A percentile compares a stretch with the other conserved stretches of the same genome.
Conservation (phyloP, 2,797 vertebrate genomes). For the Euthynnus affinis region DNA sequence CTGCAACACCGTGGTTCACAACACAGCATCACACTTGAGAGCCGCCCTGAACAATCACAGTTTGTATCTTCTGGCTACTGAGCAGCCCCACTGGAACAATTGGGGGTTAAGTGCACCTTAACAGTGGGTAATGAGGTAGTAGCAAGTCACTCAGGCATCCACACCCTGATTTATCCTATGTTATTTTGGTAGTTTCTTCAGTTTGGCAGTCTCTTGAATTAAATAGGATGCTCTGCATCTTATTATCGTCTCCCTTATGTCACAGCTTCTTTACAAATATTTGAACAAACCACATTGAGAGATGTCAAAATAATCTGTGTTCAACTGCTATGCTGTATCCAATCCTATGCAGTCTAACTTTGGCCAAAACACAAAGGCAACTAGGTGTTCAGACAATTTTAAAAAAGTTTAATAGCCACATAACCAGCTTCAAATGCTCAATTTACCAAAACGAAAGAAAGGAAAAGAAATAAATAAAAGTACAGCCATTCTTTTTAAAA, state of each 20-base stretch:
- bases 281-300: background rate
- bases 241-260: background rate
- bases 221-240: background rate
- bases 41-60: slow-evolving; percentile 36
- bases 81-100: slow-evolving; percentile 27
- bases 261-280: background rate
- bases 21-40: slow-evolving; percentile 56
- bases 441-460: background rate
- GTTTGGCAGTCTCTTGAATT: background rate
- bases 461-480: slow-evolving; percentile 42
- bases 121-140: slow-evolving; percentile 40
- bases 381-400: no score
- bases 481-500: slow-evolving; percentile 12
- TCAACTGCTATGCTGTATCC: background rate
- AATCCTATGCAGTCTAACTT: background rate
- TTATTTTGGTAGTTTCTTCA: background rate
- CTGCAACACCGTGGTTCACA: slow-evolving; percentile 34
- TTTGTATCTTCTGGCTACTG: slow-evolving; percentile 40
- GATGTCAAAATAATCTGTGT: background rate
- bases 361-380: background rate
- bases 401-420: no score
- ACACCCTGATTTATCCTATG: background rate
- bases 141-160: background rate
- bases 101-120: slow-evolving; percentile 39
- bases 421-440: background rate